phyloP scores from a whole-genome alignment of 2,888 invertebrate species.

The Icerya purchasi region DNA sequence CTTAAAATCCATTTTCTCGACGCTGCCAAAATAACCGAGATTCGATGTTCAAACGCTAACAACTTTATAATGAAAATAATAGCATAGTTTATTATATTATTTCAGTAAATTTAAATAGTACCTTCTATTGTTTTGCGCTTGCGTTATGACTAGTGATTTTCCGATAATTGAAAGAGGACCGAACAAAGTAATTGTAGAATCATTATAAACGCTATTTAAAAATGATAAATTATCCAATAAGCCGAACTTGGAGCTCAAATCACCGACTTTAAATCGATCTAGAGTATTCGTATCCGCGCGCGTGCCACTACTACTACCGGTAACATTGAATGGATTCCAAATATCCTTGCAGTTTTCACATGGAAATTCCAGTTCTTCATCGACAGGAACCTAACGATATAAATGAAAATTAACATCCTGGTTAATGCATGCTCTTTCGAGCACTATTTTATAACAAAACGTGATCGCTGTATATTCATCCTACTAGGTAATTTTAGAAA shows the following conservation, averaged over 20 bases:
- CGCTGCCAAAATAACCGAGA: no score
- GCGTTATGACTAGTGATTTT: conserved; percentile 51
- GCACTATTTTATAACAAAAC: no score
- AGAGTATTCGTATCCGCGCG: conserved; percentile 29
- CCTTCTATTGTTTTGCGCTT: conserved; percentile 6
- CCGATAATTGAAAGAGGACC: conserved; percentile 64
- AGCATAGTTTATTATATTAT: no score
- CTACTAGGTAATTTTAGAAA: no score
- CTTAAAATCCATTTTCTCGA: no score
- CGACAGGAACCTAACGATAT: conserved; percentile 46
- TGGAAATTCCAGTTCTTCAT: conserved; percentile 63
- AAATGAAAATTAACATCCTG: neutral
- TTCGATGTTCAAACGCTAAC: no score
- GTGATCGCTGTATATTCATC: no score
- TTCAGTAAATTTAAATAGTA: no score
- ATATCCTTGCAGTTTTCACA: conserved; percentile 65
- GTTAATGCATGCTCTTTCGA: no score
- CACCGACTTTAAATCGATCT: conserved; percentile 72
- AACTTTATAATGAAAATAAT: no score
- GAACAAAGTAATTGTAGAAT: conserved; percentile 58
- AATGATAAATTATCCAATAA: conserved; percentile 40
- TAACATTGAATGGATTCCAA: conserved; percentile 52
- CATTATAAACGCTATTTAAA: conserved; percentile 37
- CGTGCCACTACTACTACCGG: neutral
- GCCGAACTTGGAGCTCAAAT: conserved; percentile 70